phyloP scores from a whole-genome alignment of 2,888 invertebrate genomes.

The Toxonevra muliebris region DNA sequence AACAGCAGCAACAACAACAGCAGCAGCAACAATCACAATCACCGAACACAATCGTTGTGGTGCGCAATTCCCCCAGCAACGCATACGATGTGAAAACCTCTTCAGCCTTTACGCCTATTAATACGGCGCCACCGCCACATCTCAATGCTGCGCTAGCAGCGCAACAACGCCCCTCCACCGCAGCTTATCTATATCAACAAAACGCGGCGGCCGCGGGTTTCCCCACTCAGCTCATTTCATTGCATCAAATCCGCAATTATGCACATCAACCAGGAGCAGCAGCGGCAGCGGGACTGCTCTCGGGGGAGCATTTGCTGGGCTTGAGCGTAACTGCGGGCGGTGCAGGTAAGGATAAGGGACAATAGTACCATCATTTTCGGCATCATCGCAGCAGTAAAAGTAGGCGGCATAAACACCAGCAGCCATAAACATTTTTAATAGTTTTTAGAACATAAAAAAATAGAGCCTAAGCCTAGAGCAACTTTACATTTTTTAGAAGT shows the following conservation, averaged over 20 bases:
- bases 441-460: too few species aligned
- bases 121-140: conserved; percentile 80
- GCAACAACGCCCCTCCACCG: conserved; percentile 64
- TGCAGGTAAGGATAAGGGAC: conserved; percentile 59
- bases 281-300: conserved; percentile 69
- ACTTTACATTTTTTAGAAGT: too few species aligned
- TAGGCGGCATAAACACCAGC: neutral
- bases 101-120: conserved; percentile 94
- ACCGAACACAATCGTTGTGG: conserved; percentile 51
- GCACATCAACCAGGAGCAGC: conserved; percentile 80
- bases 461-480: neutral
- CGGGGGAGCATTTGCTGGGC: conserved; percentile 73
- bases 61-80: conserved; percentile 55
- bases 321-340: conserved; percentile 59
- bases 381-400: conserved; percentile 14
- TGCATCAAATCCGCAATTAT: conserved; percentile 96
- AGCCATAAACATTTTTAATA: too few species aligned
- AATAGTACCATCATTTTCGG: conserved; percentile 55
- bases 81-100: conserved; percentile 67
- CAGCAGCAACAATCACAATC: conserved; percentile 52
- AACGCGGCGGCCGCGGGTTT: conserved; percentile 73
- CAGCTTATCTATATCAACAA: conserved; percentile 82
- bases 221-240: conserved; percentile 91
- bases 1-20: conserved; percentile 57
- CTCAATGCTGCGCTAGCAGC: conserved; percentile 68